Percentiles rank a stretch among this genome's conserved stretches.
phyloP scores from a whole-genome alignment of 2,888 invertebrate genomes.

The Troglohyphantes excavatus region DNA sequence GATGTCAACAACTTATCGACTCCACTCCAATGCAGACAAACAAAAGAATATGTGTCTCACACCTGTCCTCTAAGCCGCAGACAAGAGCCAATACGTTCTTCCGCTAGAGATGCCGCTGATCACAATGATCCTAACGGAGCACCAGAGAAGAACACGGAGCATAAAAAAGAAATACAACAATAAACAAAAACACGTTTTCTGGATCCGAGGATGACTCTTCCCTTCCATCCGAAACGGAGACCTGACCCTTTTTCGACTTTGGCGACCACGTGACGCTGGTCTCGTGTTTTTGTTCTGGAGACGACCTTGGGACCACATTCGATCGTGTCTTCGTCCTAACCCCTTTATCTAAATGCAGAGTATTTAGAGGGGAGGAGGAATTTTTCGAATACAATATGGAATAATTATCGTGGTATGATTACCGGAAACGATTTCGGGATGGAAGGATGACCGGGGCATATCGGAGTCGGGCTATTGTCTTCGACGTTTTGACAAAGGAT shows the following conservation, averaged over 20 bases:
- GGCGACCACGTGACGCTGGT: constrained; percentile 47
- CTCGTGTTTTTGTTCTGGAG: constrained; percentile 36
- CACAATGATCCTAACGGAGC: constrained; percentile 15
- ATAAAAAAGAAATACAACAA: constrained; percentile 10
- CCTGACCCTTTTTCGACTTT: constrained; percentile 52
- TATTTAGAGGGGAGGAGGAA: background rate
- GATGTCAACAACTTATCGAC: background rate
- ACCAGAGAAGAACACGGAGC: constrained; percentile 8
- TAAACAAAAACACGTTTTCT: constrained; percentile 9
- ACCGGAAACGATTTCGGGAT: constrained; percentile 37
- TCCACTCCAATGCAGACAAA: background rate
- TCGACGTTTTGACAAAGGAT: constrained; percentile 10
- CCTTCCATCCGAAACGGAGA: constrained; percentile 2
- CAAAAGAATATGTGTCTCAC: background rate
- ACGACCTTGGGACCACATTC: constrained; percentile 23
- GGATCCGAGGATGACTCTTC: background rate
- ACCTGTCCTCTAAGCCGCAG: background rate
- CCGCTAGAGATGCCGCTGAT: constrained; percentile 30
- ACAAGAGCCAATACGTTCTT: background rate
- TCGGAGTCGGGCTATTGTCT: constrained; percentile 18
- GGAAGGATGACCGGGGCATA: background rate
- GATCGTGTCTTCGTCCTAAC: constrained; percentile 3
- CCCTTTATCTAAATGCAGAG: background rate
- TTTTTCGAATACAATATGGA: background rate
- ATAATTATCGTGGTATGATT: constrained; percentile 17